These are phyloP conservation scores for Cydia strobilella DNA, from an alignment of 1,140 invertebrate species.

Conservation along the genomic window DNA sequence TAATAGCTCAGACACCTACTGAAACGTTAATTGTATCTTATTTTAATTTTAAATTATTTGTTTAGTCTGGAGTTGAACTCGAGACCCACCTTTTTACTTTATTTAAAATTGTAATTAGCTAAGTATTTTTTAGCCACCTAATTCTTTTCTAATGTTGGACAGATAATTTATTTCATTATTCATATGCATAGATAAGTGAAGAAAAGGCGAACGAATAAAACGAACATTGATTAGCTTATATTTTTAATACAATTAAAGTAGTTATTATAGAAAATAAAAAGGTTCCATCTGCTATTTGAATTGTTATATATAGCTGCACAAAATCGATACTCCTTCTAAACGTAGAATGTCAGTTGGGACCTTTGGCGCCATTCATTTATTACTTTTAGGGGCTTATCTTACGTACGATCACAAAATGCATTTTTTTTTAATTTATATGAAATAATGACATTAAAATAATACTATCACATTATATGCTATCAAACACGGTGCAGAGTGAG, in stretches of 20 bases:
- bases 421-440: too few relatives aligned
- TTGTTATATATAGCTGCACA: not conserved
- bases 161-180: too few relatives aligned
- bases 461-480: too few relatives aligned
- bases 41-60: not conserved
- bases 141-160: too few relatives aligned
- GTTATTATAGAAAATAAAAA: not conserved
- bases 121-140: not conserved
- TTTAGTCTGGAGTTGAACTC: not conserved
- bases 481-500: too few relatives aligned
- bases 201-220: not conserved
- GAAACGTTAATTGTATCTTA: not conserved
- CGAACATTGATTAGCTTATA: not conserved
- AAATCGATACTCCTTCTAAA: not conserved
- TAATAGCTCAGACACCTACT: not conserved
- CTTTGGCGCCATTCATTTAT: too few relatives aligned
- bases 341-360: not conserved
- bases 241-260: not conserved
- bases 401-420: too few relatives aligned
- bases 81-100: not conserved
- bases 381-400: too few relatives aligned
- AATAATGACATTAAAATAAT: too few relatives aligned
- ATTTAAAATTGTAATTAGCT: constrained; percentile 11
- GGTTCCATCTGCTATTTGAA: not conserved
- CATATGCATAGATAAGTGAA: too few relatives aligned